phyloP scores from a whole-genome alignment of 2,797 vertebrate species.

The Oryzias sinensis region DNA sequence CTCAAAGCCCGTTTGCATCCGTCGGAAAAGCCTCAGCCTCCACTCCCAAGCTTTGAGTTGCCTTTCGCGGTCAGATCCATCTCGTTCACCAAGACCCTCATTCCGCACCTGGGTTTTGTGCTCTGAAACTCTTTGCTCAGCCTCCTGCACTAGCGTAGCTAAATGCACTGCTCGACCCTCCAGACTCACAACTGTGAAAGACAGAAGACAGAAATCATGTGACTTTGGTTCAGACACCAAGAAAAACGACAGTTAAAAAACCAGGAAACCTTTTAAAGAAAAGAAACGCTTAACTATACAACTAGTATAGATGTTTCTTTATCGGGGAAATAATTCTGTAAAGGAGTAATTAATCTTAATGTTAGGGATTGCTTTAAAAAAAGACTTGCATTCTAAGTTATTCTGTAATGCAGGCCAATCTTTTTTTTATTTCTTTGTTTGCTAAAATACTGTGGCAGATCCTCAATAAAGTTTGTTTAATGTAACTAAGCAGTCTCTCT shows the following conservation, averaged over 20 bases:
- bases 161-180: constrained; percentile 86
- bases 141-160: constrained; percentile 85
- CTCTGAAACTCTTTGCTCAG: constrained; percentile 85
- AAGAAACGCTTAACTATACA: no score
- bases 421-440: constrained; percentile 67
- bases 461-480: constrained; percentile 65
- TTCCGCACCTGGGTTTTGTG: constrained; percentile 81
- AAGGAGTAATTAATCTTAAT: constrained; percentile 1
- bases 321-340: not conserved
- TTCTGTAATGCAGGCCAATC: constrained; percentile 45
- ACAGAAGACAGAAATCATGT: not conserved
- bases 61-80: constrained; percentile 81
- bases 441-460: constrained; percentile 56
- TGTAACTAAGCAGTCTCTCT: constrained; percentile 51
- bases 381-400: constrained; percentile 21
- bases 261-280: no score
- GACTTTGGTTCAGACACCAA: not conserved
- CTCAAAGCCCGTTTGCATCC: constrained; percentile 89
- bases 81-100: constrained; percentile 71
- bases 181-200: constrained; percentile 83
- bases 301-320: no score
- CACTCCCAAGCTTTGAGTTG: constrained; percentile 92
- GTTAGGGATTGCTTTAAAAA: constrained; percentile 15
- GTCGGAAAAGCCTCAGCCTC: constrained; percentile 88
- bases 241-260: no score